Percentiles rank a stretch among this genome's conserved stretches.
Conservation (phyloP, 2,888 invertebrate species). For the Ramazzottius varieornatus region DNA sequence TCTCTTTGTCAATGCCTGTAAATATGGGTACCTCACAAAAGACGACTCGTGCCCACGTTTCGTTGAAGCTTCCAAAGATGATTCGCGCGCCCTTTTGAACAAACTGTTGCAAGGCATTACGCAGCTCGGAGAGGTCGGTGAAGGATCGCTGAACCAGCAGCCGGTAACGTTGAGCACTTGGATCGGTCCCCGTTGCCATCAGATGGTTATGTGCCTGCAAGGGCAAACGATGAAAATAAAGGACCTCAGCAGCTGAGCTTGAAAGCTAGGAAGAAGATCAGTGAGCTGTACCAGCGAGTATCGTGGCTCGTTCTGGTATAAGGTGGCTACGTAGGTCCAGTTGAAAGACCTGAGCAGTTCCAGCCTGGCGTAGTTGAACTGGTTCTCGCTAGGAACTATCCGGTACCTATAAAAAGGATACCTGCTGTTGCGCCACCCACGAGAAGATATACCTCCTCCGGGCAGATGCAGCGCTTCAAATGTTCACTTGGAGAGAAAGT, state of each 20-base stretch:
- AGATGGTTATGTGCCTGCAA: slow-evolving; percentile 2
- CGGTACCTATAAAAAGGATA: too few species aligned
- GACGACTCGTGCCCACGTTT: slow-evolving; percentile 54
- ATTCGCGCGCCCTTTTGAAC: slow-evolving; percentile 63
- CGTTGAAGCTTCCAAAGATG: slow-evolving; percentile 82
- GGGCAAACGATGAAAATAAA: not conserved
- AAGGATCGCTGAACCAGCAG: slow-evolving; percentile 5
- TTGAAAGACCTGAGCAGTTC: slow-evolving; percentile 66
- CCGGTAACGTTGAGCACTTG: not conserved
- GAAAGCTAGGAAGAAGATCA: too few species aligned
- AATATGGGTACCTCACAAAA: slow-evolving; percentile 23
- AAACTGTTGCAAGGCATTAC: slow-evolving; percentile 4
- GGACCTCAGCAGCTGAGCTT: too few species aligned
- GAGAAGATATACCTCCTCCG: too few species aligned
- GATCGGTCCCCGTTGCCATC: not conserved
- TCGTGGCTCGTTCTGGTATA: slow-evolving; percentile 81
- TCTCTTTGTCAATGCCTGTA: not conserved
- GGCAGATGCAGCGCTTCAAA: too few species aligned
- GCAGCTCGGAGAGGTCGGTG: slow-evolving; percentile 4
- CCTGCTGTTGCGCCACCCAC: too few species aligned
- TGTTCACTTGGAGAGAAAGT: too few species aligned
- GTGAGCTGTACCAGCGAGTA: slow-evolving; percentile 67
- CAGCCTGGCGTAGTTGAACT: slow-evolving; percentile 71
- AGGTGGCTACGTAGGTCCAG: slow-evolving; percentile 87
- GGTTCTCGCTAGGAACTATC: slow-evolving; percentile 81